A percentile compares a stretch with the other conserved stretches of the same genome.
Evolutionary conservation across 2,888 invertebrate species (phyloP).

Genomic region (Cyaniris semiargus): DNA sequence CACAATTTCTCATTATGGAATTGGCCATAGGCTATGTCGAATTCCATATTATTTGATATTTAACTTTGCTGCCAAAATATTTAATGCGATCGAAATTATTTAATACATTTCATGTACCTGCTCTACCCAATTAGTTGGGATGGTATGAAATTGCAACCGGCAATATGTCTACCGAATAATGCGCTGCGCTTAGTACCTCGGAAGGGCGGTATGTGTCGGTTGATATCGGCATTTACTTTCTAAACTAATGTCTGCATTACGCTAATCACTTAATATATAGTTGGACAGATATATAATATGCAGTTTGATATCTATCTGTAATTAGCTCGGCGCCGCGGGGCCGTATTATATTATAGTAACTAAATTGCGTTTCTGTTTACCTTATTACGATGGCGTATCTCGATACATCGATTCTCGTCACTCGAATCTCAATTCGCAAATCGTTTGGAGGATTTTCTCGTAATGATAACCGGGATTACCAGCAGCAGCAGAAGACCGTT

Average conservation of each 20-base stretch:
- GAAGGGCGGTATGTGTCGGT: neutral
- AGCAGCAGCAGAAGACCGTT: no score
- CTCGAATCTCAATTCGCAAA: neutral
- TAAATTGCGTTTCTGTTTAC: neutral
- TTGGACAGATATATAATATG: neutral
- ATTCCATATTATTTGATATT: no score
- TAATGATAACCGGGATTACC: no score
- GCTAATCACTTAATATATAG: slow-evolving; percentile 15
- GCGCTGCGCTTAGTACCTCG: neutral
- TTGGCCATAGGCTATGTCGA: no score
- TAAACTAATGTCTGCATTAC: neutral
- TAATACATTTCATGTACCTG: no score
- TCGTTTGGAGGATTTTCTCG: no score
- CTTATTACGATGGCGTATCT: slow-evolving; percentile 11
- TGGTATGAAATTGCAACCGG: no score
- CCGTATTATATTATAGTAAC: neutral
- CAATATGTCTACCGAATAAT: no score
- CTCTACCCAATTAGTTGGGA: no score
- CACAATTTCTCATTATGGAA: no score
- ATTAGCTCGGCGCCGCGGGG: neutral
- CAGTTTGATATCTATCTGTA: neutral
- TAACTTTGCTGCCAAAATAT: no score
- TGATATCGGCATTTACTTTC: neutral
- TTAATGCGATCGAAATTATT: no score
- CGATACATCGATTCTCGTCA: neutral